A percentile compares a stretch with the other conserved stretches of the same genome.
These are phyloP conservation scores for Terrapene triunguis DNA, from an alignment of 2,113 vertebrate species.

Conservation along the genomic window DNA sequence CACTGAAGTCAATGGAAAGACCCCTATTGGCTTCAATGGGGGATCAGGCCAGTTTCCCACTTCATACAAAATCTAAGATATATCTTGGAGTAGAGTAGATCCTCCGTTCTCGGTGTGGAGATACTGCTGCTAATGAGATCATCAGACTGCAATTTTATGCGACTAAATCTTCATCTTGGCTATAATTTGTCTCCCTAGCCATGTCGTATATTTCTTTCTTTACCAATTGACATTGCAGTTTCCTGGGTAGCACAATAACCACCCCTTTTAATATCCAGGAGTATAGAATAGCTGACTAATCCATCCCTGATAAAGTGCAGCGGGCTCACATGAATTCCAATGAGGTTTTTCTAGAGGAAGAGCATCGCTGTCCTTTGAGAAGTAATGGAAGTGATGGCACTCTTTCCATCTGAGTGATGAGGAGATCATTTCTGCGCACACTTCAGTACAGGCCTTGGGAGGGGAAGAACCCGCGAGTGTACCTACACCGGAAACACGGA, in stretches of 20 bases:
- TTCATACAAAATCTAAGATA: neutral
- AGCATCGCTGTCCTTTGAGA: neutral
- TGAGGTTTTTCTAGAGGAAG: neutral
- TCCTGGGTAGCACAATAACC: neutral
- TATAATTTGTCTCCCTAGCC: slow-evolving; percentile 30
- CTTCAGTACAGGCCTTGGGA: neutral
- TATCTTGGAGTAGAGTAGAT: neutral
- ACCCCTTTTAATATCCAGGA: neutral
- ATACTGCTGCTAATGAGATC: slow-evolving; percentile 25
- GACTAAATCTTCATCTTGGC: slow-evolving; percentile 9
- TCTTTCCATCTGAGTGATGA: neutral
- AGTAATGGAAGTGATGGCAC: neutral
- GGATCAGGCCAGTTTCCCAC: rapidly evolving
- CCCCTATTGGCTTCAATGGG: rapidly evolving
- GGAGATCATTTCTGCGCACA: slow-evolving; percentile 2
- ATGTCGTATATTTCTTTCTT: neutral
- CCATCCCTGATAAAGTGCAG: neutral
- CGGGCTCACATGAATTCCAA: slow-evolving; percentile 23
- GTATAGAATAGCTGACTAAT: slow-evolving; percentile 22
- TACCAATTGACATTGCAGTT: neutral
- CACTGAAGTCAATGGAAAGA: neutral
- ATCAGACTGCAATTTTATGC: neutral
- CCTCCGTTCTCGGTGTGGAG: neutral
- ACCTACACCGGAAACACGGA: neutral
- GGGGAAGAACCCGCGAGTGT: neutral